Conservation (phyloP, 2,797 vertebrate species). For the Austrolebias charrua region DNA sequence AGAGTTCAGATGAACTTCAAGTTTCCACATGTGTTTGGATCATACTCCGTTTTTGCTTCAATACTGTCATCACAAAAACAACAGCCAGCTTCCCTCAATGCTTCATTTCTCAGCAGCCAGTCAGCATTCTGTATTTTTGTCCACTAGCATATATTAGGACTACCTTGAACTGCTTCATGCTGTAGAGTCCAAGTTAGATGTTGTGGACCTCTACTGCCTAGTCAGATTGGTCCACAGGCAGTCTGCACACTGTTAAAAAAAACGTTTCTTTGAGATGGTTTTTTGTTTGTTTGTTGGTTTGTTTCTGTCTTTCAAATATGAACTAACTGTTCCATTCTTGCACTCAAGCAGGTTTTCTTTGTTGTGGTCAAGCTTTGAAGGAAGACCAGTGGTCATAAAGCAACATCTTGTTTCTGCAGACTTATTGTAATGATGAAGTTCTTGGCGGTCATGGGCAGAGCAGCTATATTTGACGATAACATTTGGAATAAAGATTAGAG, state of each 20-base stretch:
- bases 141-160: slow-evolving; percentile 40
- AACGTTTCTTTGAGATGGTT: slow-evolving; percentile 60
- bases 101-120: slow-evolving; percentile 55
- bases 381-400: slow-evolving; percentile 53
- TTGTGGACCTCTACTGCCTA: slow-evolving; percentile 40
- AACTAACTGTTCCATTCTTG: slow-evolving; percentile 58
- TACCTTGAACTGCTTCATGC: slow-evolving; percentile 33
- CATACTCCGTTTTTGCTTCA: slow-evolving; percentile 37
- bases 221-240: slow-evolving; percentile 51
- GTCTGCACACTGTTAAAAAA: slow-evolving; percentile 17
- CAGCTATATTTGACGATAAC: slow-evolving; percentile 57
- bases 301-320: slow-evolving; percentile 56
- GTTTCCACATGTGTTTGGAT: slow-evolving; percentile 67
- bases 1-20: slow-evolving; percentile 54
- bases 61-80: slow-evolving; percentile 63
- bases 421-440: slow-evolving; percentile 66
- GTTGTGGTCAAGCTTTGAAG: slow-evolving; percentile 58
- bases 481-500: slow-evolving; percentile 59
- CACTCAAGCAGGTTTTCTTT: slow-evolving; percentile 52
- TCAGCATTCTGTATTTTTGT: slow-evolving; percentile 47
- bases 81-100: slow-evolving; percentile 55
- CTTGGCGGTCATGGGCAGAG: slow-evolving; percentile 52
- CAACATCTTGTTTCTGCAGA: slow-evolving; percentile 48
- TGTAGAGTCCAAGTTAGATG: slow-evolving; percentile 46
- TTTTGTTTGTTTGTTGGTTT: too few relatives aligned